Conservation (phyloP, 2,797 vertebrate species). For the Pipistrellus pygmaeus region DNA sequence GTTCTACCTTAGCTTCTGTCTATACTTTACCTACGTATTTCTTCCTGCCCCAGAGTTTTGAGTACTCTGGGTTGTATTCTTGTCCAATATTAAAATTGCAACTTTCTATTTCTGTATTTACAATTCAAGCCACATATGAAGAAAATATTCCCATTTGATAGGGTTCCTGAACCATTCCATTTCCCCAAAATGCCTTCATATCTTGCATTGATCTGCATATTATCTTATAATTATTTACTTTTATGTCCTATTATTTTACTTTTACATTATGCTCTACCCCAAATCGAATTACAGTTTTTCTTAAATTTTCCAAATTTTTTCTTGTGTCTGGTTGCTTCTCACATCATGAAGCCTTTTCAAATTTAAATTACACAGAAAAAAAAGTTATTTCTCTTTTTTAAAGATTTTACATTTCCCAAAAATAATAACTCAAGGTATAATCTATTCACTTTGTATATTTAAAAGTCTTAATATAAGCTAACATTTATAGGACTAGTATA, state of each 20-base stretch:
- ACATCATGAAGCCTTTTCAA: background rate
- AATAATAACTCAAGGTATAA: background rate
- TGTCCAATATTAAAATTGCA: background rate
- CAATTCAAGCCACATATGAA: background rate
- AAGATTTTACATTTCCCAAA: background rate
- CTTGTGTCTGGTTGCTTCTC: background rate
- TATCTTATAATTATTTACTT: background rate
- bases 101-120: background rate
- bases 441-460: background rate
- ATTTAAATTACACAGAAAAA: background rate
- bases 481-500: background rate
- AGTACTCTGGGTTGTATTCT: background rate
- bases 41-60: background rate
- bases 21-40: background rate
- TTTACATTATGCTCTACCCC: background rate
- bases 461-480: background rate
- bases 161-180: background rate
- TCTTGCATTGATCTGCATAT: background rate
- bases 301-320: background rate
- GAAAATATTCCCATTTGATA: background rate
- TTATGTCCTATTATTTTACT: background rate
- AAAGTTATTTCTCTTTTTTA: background rate
- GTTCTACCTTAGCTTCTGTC: background rate
- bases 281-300: background rate
- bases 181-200: background rate